phyloP scores from a whole-genome alignment of 2,113 vertebrate genomes.

The Lagopus leucura region DNA sequence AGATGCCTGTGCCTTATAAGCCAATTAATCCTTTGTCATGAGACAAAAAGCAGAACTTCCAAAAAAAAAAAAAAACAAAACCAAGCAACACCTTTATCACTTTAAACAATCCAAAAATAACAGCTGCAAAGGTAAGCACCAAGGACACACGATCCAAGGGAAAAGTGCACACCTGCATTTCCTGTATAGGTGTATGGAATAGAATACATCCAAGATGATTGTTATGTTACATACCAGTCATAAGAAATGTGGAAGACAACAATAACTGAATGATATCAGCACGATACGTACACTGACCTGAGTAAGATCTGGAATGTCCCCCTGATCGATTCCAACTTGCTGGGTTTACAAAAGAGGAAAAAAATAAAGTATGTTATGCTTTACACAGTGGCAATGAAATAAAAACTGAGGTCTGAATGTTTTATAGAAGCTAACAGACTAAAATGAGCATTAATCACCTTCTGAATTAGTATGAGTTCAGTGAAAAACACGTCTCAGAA shows the following conservation, averaged over 20 bases:
- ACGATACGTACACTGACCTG: constrained; percentile 90
- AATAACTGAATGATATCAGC: constrained; percentile 72
- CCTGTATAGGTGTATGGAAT: constrained; percentile 6
- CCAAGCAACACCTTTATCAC: not conserved
- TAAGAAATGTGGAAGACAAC: constrained; percentile 10
- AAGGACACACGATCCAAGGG: not conserved
- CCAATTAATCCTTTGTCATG: not conserved
- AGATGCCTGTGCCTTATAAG: not conserved
- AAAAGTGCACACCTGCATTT: not conserved
- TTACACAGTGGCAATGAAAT: constrained; percentile 42
- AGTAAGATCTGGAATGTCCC: constrained; percentile 92
- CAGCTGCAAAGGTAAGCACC: not conserved
- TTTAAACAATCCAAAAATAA: not conserved
- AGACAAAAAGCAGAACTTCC: not conserved
- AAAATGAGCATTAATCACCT: not conserved
- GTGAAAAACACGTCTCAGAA: not conserved
- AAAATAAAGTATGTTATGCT: constrained; percentile 54
- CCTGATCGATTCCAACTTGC: constrained; percentile 95
- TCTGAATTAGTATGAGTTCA: not conserved
- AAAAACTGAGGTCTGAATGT: not conserved
- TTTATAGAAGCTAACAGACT: constrained; percentile 14
- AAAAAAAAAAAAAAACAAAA: not conserved
- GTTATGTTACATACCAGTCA: not conserved
- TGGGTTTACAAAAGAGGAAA: constrained; percentile 84
- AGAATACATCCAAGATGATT: not conserved